Evolutionary conservation across 2,797 vertebrate species (phyloP).

Genomic region (Aythya fuligula): DNA sequence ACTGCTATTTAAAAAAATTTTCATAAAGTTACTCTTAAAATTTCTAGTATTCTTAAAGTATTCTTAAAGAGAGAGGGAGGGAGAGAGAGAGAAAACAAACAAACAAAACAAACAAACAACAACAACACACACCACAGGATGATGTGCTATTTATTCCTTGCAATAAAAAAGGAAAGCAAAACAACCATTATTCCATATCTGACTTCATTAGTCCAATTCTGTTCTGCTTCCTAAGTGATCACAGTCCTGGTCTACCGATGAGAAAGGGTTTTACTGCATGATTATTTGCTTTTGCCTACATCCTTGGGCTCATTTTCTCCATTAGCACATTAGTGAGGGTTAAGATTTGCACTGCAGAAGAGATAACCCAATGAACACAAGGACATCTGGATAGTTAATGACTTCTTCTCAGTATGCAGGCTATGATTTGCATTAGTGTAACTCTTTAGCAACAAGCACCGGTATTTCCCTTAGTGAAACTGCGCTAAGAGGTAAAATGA

Average conservation of each 20-base stretch:
- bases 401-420: background rate
- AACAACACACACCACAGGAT: background rate
- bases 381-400: conserved; percentile 5
- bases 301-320: background rate
- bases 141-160: background rate
- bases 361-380: background rate
- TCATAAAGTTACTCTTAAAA: background rate
- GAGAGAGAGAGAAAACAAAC: no score
- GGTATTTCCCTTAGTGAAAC: background rate
- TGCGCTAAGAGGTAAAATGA: background rate
- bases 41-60: background rate
- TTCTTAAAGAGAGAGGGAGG: background rate
- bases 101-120: no score
- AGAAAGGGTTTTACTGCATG: background rate
- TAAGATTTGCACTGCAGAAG: background rate
- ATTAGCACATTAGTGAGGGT: background rate
- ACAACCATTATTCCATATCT: background rate
- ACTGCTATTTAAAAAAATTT: background rate
- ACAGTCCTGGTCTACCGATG: background rate
- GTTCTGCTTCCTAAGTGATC: background rate
- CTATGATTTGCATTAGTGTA: background rate
- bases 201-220: background rate
- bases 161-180: background rate
- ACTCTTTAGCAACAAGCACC: background rate
- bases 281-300: background rate